Evolutionary conservation across 2,113 vertebrate genomes (phyloP).

Genomic region (Mesitornis unicolor): DNA sequence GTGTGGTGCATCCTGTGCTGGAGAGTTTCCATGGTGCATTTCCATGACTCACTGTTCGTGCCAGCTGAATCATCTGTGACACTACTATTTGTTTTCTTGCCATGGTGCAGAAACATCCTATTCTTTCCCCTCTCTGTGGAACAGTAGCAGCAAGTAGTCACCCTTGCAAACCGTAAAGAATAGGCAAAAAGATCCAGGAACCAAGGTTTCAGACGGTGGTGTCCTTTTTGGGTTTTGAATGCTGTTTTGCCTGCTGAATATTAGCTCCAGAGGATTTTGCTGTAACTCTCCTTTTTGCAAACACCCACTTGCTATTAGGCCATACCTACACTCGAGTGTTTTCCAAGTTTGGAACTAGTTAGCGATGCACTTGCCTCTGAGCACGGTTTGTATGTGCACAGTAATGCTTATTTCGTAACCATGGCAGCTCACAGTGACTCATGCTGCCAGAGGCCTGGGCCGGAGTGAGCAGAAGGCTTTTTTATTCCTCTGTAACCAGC

Average conservation of each 20-base stretch:
- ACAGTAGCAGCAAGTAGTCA: background rate
- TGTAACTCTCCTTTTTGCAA: background rate
- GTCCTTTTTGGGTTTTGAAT: background rate
- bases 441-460: slow-evolving; percentile 45
- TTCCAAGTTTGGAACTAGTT: slow-evolving; percentile 41
- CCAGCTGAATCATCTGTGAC: slow-evolving; percentile 45
- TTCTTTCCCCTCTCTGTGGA: background rate
- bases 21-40: slow-evolving; percentile 30
- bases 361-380: background rate
- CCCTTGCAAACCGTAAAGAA: background rate
- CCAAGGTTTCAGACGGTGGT: accelerated
- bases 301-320: slow-evolving; percentile 29
- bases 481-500: background rate
- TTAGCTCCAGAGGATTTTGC: background rate
- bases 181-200: background rate
- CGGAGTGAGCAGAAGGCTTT: slow-evolving; percentile 1
- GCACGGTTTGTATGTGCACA: slow-evolving; percentile 35
- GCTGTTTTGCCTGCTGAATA: background rate
- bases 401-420: slow-evolving; percentile 42
- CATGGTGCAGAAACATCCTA: background rate
- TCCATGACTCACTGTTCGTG: slow-evolving; percentile 1
- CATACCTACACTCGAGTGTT: slow-evolving; percentile 7
- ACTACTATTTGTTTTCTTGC: background rate
- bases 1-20: background rate
- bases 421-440: slow-evolving; percentile 56